Base-by-base conservation (phyloP, 2,113 vertebrate genomes). In the Ciconia boyciana region DNA sequence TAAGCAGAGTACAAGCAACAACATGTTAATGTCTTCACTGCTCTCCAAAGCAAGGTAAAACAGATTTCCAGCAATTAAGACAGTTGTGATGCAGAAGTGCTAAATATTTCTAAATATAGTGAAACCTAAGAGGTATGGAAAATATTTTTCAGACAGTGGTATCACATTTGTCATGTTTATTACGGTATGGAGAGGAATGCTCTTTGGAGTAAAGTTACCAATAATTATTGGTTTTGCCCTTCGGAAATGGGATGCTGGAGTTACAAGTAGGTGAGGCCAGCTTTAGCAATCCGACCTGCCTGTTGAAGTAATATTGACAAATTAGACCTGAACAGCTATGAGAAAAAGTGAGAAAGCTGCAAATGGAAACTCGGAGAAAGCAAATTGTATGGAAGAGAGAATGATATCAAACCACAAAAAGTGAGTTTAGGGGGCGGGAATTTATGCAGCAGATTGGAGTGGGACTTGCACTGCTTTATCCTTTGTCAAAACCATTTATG, bases 1-100 rank as follows among this genome's bases (percentile, higher is more conserved):
- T 58, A 92, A 96, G 77, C 55, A 80, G 55, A 84, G 64, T 62
- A 70, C 84, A 94, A 72, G 64, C 39, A 79, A 43, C 24, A 93
- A 87, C 77, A 44, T 9, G 26, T 75, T 83, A 74, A 90, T 58
- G 24, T 77, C 89, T 78, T 87, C 57, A 46, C 43, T 54, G 28
- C 76, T 89, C 91, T 94, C 85, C 70, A 83, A 89, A 96, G 71
- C n/a, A 61, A 75, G 32, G 51, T 54, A 55, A 77, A 49, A 21
- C 48, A 80, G 18, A 81, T 81, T 88, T 85, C 32, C 44, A 58
- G 44, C 52, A 94, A 78, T 91, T 83, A 94, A 83, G 41, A 80
- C 48, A 85, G 36, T 5, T 74, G 41, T 80, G 43, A 72, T 83
- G 32, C 48, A 72, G 19, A 87, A 92, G 51, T 34, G 29, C 26